These are phyloP conservation scores for Hipposideros armiger DNA, from an alignment of 2,113 vertebrate genomes.

Conservation along the genomic window DNA sequence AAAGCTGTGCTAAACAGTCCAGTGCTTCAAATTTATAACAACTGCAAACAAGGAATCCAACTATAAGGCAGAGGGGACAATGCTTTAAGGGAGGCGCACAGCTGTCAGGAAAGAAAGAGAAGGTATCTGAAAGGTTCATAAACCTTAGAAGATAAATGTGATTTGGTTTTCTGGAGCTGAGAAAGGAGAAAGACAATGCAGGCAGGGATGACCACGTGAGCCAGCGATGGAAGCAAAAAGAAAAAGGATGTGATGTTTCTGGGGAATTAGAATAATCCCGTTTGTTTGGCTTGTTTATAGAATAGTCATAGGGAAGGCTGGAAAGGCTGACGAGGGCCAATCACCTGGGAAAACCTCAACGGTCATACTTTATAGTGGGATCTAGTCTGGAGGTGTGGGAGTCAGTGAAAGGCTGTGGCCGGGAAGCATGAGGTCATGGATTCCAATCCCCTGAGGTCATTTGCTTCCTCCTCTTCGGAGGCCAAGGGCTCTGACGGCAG, in stretches of 20 bases:
- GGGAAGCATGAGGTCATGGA: background rate
- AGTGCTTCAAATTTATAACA: background rate
- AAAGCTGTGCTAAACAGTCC: background rate
- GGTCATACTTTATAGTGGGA: background rate
- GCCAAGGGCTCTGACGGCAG: background rate
- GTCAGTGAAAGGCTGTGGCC: background rate
- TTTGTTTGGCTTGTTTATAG: background rate
- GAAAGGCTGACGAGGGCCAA: background rate
- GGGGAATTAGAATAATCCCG: background rate
- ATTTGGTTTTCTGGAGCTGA: background rate
- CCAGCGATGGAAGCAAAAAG: background rate
- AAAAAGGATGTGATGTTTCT: background rate
- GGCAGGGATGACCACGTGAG: background rate
- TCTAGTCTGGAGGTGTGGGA: background rate
- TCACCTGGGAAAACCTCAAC: rapidly evolving
- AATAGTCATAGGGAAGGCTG: background rate
- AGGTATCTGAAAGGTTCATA: background rate
- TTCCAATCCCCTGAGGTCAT: background rate
- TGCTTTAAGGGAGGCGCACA: background rate
- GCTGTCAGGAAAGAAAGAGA: background rate
- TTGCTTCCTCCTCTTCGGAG: slow-evolving; percentile 26
- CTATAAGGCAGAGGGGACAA: background rate
- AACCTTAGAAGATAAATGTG: background rate
- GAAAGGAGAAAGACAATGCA: background rate
- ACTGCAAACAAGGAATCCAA: background rate